Percentiles rank a stretch among this genome's conserved stretches.
Conservation (phyloP, 2,797 vertebrate species). For the Girardinus metallicus region DNA sequence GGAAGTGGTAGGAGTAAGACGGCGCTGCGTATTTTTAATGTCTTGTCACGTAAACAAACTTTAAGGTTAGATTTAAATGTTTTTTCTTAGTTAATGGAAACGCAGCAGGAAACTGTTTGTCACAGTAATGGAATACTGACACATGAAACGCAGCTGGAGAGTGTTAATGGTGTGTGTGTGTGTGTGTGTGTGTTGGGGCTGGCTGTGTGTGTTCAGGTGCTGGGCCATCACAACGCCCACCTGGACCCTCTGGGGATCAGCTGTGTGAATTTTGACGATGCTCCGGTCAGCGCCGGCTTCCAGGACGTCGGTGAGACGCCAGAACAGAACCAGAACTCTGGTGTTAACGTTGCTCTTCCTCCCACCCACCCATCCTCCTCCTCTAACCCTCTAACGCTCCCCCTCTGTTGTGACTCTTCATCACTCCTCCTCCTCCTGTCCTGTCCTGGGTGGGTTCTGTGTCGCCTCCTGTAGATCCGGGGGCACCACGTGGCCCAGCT, state of each 20-base stretch:
- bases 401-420: neutral
- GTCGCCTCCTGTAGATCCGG: slow-evolving; percentile 90
- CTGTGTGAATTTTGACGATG: slow-evolving; percentile 99
- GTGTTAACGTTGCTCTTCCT: slow-evolving; percentile 87
- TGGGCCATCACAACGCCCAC: slow-evolving; percentile 95
- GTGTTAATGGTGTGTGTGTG: slow-evolving; percentile 15
- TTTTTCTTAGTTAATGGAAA: no score
- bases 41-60: no score
- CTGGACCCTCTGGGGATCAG: slow-evolving; percentile 98
- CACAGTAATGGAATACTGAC: no score
- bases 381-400: neutral
- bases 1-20: no score
- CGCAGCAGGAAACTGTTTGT: no score
- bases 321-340: slow-evolving; percentile 52
- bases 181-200: slow-evolving; percentile 17
- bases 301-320: slow-evolving; percentile 93
- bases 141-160: neutral
- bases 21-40: no score
- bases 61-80: no score
- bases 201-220: slow-evolving; percentile 82
- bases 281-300: slow-evolving; percentile 89
- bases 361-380: slow-evolving; percentile 58
- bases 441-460: slow-evolving; percentile 69
- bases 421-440: slow-evolving; percentile 30
- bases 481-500: slow-evolving; percentile 99